Evolutionary conservation across 2,797 vertebrate species (phyloP), one percentile per base, ranked within the genome.

Genomic region (Crypturellus tataupa): DNA sequence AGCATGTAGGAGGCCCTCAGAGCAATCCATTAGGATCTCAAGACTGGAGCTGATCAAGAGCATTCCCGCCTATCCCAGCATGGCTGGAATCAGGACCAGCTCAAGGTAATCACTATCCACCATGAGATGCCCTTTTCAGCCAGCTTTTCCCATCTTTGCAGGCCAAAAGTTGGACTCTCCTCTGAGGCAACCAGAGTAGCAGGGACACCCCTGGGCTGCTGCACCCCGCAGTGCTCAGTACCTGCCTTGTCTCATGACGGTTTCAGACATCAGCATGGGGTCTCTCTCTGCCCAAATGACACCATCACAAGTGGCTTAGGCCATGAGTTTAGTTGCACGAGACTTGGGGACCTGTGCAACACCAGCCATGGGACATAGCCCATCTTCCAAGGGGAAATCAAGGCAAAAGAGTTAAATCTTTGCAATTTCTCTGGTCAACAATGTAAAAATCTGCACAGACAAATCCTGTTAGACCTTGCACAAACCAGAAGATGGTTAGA

Each of bases 391-490:
- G 35, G 35, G 42, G 35, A 55, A 80, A 65, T 29, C 64, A 83
- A 0, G 1, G 51, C 0, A 6, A 14, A 68, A 47, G 37, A 10
- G 33, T 3, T 0, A 0, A 13, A 29, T 20, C 40, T 56, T 19
- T 29, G 15, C 33, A 29, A 9, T 29, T 70, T 6, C 44, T 75
- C 35, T 4, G 4, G 18, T 24, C 47, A 21, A 37, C 17, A 76
- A 35, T 18, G 21, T 15, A 82, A 89, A 62, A 71, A 25, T 47
- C 70, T 64, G 42, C 55, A 33, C 29, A 47, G 25, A n/a, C 8
- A 39, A 67, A 77, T 39, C 35, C 37, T 80, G 49, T n/a, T 42
- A 29, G 82, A 40, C 27, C 53, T 65, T 7, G 16, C 18, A 44
- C 33, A 58, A 51, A 33, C 33, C 31, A 15, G 29, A 25, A 5